Evolutionary conservation across 2,888 invertebrate genomes (phyloP).

Genomic region (Cyclophora punctaria): DNA sequence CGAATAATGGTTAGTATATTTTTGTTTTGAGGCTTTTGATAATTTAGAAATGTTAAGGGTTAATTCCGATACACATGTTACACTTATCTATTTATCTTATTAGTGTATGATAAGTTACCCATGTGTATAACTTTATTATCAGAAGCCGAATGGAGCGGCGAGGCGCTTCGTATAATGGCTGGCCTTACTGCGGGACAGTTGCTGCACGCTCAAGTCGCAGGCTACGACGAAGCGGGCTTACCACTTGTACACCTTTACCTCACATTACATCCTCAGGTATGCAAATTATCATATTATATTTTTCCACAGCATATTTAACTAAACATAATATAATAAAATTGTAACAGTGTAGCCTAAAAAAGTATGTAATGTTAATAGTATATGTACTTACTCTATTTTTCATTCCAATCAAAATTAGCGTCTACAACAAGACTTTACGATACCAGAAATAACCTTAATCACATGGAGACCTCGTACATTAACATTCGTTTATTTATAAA

Average conservation of each 20-base stretch:
- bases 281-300: slow-evolving; percentile 10
- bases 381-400: slow-evolving; percentile 1
- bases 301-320: too few species aligned
- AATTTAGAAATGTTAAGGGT: too few species aligned
- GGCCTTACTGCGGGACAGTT: slow-evolving; percentile 87
- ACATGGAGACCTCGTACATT: too few species aligned
- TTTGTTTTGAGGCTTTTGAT: background rate
- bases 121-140: background rate
- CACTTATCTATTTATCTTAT: background rate
- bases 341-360: too few species aligned
- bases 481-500: slow-evolving; percentile 12
- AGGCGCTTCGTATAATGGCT: slow-evolving; percentile 85
- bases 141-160: slow-evolving; percentile 82
- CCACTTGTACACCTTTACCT: slow-evolving; percentile 90
- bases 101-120: too few species aligned
- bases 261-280: slow-evolving; percentile 81
- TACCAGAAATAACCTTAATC: too few species aligned
- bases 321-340: too few species aligned
- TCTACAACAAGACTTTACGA: too few species aligned
- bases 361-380: background rate
- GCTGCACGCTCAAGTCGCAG: slow-evolving; percentile 91
- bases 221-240: slow-evolving; percentile 84
- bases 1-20: slow-evolving; percentile 75
- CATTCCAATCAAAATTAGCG: too few species aligned
- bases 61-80: background rate